Evolutionary conservation across 2,113 vertebrate species (phyloP).

Genomic region (Dasypus novemcinctus): DNA sequence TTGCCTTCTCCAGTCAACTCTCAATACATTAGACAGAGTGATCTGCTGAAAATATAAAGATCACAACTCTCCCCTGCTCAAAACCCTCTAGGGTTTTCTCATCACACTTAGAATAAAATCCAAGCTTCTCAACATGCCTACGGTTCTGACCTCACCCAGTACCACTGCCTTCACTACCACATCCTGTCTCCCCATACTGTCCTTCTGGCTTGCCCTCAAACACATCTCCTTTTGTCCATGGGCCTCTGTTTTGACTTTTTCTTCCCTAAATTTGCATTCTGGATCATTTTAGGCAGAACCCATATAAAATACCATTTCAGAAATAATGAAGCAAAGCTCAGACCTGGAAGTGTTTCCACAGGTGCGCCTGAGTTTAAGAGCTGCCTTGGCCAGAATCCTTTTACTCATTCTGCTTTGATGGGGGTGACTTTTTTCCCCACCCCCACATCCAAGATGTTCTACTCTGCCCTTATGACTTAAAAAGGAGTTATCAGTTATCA

Average conservation of each 20-base stretch:
- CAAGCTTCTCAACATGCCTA: not conserved
- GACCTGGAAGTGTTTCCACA: not conserved
- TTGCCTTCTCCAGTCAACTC: not conserved
- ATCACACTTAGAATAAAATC: not conserved
- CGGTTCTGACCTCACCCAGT: not conserved
- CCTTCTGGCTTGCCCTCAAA: not conserved
- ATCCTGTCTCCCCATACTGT: rapidly evolving
- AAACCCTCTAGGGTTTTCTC: not conserved
- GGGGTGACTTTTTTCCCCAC: not conserved
- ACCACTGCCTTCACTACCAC: not conserved
- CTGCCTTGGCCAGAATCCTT: not conserved
- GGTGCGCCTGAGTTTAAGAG: not conserved
- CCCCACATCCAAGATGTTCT: not conserved
- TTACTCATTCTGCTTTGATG: not conserved
- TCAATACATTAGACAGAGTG: not conserved
- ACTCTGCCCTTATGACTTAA: not conserved
- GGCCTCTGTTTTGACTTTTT: not conserved
- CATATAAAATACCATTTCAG: not conserved
- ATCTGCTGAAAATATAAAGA: not conserved
- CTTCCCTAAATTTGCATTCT: not conserved
- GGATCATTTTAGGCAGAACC: not conserved
- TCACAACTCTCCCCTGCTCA: not conserved
- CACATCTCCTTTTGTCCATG: not conserved
- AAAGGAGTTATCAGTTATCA: not conserved
- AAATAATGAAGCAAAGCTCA: not conserved